A percentile compares a stretch with the other conserved stretches of the same genome.
Evolutionary conservation across 2,888 invertebrate genomes (phyloP).

Genomic region (Ditylenchus weischeri): DNA sequence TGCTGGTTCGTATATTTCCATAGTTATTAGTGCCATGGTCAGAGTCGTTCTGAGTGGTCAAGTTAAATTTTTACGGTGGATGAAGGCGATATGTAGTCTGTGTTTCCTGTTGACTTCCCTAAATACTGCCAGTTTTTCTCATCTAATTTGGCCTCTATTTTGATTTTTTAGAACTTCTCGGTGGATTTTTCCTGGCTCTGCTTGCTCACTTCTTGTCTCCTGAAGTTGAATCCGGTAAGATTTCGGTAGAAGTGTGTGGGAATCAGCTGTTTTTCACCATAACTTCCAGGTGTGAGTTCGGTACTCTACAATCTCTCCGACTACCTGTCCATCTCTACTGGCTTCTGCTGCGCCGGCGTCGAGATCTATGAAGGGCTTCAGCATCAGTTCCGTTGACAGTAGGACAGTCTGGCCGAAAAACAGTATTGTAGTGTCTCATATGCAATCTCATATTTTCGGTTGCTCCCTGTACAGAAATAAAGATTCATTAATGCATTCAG

Average conservation of each 20-base stretch:
- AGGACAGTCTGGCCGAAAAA: background rate
- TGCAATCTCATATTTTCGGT: too few species aligned
- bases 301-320: slow-evolving; percentile 25
- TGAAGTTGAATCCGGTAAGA: slow-evolving; percentile 13
- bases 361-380: slow-evolving; percentile 26
- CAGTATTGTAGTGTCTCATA: too few species aligned
- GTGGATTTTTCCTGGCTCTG: slow-evolving; percentile 28
- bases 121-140: background rate
- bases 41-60: background rate
- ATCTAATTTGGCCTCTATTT: background rate
- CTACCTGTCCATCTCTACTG: slow-evolving; percentile 24
- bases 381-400: slow-evolving; percentile 1
- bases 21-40: background rate
- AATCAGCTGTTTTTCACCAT: background rate
- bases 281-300: slow-evolving; percentile 26
- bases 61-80: too few species aligned
- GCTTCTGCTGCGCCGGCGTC: slow-evolving; percentile 11
- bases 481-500: too few species aligned
- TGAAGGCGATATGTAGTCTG: too few species aligned
- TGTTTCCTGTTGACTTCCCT: background rate
- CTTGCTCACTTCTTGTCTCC: slow-evolving; percentile 27
- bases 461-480: too few species aligned
- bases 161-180: slow-evolving; percentile 23
- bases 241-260: too few species aligned
- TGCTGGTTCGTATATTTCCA: slow-evolving; percentile 13